A percentile compares a stretch with the other conserved stretches of the same genome.
These are phyloP conservation scores for Zonitis immaculata DNA, from an alignment of 2,888 invertebrate genomes.

Conservation along the genomic window DNA sequence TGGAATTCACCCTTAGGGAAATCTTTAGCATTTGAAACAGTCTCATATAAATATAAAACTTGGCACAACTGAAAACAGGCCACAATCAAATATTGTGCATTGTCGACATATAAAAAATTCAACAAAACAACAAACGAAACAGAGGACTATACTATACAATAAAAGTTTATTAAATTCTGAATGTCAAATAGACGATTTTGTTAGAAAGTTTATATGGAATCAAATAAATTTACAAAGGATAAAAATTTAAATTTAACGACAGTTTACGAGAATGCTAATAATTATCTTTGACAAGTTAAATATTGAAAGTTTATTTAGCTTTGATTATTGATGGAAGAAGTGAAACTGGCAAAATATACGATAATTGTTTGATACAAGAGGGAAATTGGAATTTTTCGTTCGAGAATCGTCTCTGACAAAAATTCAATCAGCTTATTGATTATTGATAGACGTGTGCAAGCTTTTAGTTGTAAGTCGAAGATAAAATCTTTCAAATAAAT, in stretches of 20 bases:
- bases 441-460: no score
- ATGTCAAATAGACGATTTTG: background rate
- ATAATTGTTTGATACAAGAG: background rate
- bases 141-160: background rate
- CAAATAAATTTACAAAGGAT: no score
- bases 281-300: background rate
- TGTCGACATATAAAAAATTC: conserved; percentile 8
- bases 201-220: no score
- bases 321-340: background rate
- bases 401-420: no score
- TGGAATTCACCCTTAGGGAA: conserved; percentile 35
- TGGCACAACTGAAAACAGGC: conserved; percentile 27
- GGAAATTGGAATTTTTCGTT: no score
- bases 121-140: background rate
- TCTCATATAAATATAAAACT: conserved; percentile 2
- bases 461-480: no score
- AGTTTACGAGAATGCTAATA: background rate
- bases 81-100: conserved; percentile 22
- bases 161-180: conserved; percentile 10
- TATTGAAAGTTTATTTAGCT: background rate
- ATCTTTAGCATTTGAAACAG: conserved; percentile 19
- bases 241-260: background rate
- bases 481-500: no score
- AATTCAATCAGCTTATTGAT: no score
- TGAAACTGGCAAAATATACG: background rate